Conservation (phyloP, 2,888 invertebrate genomes). For the Chrysolina oricalcia region DNA sequence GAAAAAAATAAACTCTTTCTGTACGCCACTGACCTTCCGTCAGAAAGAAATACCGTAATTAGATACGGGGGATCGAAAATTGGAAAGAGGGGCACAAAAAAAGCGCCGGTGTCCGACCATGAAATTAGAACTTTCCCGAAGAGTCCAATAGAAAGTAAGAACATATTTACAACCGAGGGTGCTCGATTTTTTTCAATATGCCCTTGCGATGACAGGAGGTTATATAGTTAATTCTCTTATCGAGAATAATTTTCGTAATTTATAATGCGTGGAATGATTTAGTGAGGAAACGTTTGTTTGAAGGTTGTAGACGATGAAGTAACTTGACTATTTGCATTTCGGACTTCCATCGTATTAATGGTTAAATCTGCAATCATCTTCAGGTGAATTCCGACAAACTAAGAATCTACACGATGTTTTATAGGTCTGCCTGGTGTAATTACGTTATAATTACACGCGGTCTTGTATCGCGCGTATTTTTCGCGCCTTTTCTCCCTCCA, state of each 20-base stretch:
- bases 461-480: too few relatives aligned
- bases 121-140: conserved; percentile 68
- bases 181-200: conserved; percentile 55
- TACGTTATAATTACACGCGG: too few relatives aligned
- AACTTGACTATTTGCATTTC: too few relatives aligned
- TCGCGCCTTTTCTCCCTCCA: too few relatives aligned
- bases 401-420: too few relatives aligned
- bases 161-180: conserved; percentile 62
- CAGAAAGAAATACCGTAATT: conserved; percentile 69
- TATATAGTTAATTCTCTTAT: conserved; percentile 40
- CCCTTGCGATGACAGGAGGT: conserved; percentile 47
- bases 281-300: too few relatives aligned
- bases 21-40: conserved; percentile 52
- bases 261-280: not conserved
- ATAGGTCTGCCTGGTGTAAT: too few relatives aligned
- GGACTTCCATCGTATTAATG: too few relatives aligned
- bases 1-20: not conserved
- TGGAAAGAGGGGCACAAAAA: conserved; percentile 64
- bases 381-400: too few relatives aligned
- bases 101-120: conserved; percentile 68
- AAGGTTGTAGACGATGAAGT: too few relatives aligned
- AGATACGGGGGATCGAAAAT: conserved; percentile 68
- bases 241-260: not conserved
- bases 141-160: conserved; percentile 66
- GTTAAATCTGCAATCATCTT: too few relatives aligned